Evolutionary conservation across 2,888 invertebrate genomes (phyloP).

Genomic region (Leistus spinibarbis): DNA sequence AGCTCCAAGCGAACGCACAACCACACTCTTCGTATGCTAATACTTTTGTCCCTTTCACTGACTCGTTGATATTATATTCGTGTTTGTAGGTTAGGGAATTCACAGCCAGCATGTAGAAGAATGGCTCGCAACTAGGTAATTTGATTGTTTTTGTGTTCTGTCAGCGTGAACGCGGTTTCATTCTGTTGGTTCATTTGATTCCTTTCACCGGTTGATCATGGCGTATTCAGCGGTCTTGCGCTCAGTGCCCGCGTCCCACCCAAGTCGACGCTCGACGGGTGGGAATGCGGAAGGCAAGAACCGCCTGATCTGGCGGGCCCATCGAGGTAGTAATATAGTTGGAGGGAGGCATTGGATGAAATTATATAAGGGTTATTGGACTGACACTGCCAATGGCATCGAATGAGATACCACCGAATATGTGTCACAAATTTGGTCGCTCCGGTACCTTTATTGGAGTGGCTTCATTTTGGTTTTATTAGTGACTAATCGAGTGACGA

Average conservation of each 20-base stretch:
- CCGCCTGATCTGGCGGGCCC: background rate
- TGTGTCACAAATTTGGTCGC: too few relatives aligned
- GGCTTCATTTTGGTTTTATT: too few relatives aligned
- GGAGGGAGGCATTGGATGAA: too few relatives aligned
- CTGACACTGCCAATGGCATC: too few relatives aligned
- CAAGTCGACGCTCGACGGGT: background rate
- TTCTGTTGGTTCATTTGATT: slow-evolving; percentile 36
- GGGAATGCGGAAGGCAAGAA: background rate
- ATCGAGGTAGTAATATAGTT: background rate
- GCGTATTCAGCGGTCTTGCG: slow-evolving; percentile 22
- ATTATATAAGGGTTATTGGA: too few relatives aligned
- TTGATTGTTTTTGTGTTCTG: slow-evolving; percentile 37
- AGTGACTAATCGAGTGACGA: too few relatives aligned
- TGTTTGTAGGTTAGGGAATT: background rate
- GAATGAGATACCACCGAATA: too few relatives aligned
- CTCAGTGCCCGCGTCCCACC: background rate
- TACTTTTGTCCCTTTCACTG: background rate
- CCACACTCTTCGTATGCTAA: background rate
- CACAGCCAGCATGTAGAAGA: slow-evolving; percentile 6
- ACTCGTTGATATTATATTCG: background rate
- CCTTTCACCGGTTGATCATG: slow-evolving; percentile 39
- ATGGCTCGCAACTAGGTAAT: slow-evolving; percentile 27
- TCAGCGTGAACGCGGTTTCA: slow-evolving; percentile 21
- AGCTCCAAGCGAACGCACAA: background rate
- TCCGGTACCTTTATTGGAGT: too few relatives aligned